Conservation (phyloP, 2,113 vertebrate species). For the Crotalus tigris region DNA sequence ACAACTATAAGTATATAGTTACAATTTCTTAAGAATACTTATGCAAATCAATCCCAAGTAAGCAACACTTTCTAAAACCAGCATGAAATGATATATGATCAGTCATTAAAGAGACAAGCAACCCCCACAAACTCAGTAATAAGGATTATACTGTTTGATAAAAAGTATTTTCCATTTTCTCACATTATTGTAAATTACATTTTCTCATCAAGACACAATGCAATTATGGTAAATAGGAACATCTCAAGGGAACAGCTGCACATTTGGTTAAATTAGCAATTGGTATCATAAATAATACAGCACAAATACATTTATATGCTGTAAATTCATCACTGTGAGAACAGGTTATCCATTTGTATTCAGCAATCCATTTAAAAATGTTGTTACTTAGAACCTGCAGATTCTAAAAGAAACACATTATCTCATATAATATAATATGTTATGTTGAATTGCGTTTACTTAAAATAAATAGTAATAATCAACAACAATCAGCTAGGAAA, state of each 20-base stretch:
- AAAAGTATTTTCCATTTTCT: neutral
- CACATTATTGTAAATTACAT: slow-evolving; percentile 7
- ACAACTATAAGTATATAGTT: neutral
- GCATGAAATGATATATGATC: neutral
- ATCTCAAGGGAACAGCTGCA: slow-evolving; percentile 14
- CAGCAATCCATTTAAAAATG: neutral
- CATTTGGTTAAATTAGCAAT: slow-evolving; percentile 27
- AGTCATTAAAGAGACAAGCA: neutral
- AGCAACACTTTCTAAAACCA: neutral
- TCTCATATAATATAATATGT: neutral
- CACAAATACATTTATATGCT: slow-evolving; percentile 3
- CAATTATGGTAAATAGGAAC: slow-evolving; percentile 17
- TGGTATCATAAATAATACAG: slow-evolving; percentile 3
- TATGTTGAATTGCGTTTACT: neutral
- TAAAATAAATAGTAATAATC: neutral
- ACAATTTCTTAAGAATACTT: neutral
- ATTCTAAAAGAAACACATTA: neutral
- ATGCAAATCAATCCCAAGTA: neutral
- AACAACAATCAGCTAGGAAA: neutral
- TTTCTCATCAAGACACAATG: slow-evolving; percentile 14
- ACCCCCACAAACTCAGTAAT: neutral
- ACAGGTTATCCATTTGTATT: neutral
- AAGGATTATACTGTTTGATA: neutral
- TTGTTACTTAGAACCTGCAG: neutral
- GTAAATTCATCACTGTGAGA: neutral